Evolutionary conservation across 2,888 invertebrate species (phyloP), one percentile per base, ranked within the genome.

Genomic region (Pheosia gnoma): DNA sequence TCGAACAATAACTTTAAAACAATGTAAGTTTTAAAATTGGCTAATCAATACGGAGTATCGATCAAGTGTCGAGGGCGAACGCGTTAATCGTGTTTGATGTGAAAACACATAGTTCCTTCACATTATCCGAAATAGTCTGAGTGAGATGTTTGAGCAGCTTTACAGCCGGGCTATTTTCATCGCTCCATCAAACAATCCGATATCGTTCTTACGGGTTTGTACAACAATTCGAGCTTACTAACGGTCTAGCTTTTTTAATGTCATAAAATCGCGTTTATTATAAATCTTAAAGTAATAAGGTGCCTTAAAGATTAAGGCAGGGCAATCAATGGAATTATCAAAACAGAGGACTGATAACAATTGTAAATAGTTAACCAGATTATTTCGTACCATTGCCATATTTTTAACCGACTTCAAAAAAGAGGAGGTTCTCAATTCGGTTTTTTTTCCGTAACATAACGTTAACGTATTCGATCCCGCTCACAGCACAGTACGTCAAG

Each of bases 151-250:
- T 83, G 83, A 85, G 82, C 84, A 78, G 82, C 79, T 84, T 83
- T 84, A 84, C 86, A 85, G 72, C 25, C 80, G 79, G 74, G 84
- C 88, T 92, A 91, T 92, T 91, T 91, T 78, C 77, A 87, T 82
- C 85, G 79, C 81, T 79, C 79, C 83, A 85, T 88, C 86, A 83
- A 85, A 82, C 85, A 76, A 77, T 65, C 74, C 83, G 79, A 85
- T 85, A 86, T 82, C 83, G 83, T 80, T 82, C 82, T 85, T 82
- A 86, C 80, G 80, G 81, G 84, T 87, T 86, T 87, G 88, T 86
- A 83, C 79, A 83, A 80, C 76, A 74, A 83, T 84, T 85, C 80
- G 75, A 78, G 71, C 76, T 75, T 82, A 81, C 84, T 84, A 81
- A 76, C 71, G 80, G 74, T 61, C 62, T 66, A 62, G 51, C 60